Evolutionary conservation across 2,113 vertebrate genomes (phyloP), one percentile per base, ranked within the genome.

Genomic region (Leucopsar rothschildi): DNA sequence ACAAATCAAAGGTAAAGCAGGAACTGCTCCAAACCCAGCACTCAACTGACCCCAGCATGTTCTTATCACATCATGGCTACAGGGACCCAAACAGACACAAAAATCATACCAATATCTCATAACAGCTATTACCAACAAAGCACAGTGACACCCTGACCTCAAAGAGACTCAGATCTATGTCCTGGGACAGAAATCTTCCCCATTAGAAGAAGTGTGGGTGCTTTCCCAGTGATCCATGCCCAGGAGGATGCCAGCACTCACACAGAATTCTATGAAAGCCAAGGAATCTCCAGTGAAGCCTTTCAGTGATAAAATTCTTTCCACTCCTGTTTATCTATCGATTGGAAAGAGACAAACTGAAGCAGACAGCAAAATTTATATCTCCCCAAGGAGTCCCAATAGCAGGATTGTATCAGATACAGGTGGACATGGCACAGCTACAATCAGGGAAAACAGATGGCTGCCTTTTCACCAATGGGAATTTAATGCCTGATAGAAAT

Each of bases 91-190:
- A 59, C 3, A 33, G 23, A 9, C 12, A 13, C 5, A 44, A 40
- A 68, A 69, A 39, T 12, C 52, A 15, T 0, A 11, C 0, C 4
- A 83, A 17, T 31, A 12, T 27, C 35, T 64, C 50, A 0, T 4
- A 60, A 25, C 16, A 49, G 39, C 66, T 31, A 3, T 27, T 66
- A 17, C 23, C 78, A 21, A 6, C 66, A 24, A 25, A 37, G 35
- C 1, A 2, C 53, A 50, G 1, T 1, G 44, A 13, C 71, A 80
- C 11, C n/a, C 71, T 25, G 29, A 39, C 40, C 64, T 45, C 78
- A 10, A 13, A 40, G 4, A 29, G 3, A 1, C 5, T 37, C 81
- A 15, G 25, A 6, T 11, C 53, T 16, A 4, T 11, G 0, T 4
- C 28, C 1, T 25, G n/a, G 7, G 4, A 2, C 10, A 22, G 17